These are phyloP conservation scores for Sprattus sprattus DNA, from an alignment of 2,113 vertebrate species.

Conservation along the genomic window DNA sequence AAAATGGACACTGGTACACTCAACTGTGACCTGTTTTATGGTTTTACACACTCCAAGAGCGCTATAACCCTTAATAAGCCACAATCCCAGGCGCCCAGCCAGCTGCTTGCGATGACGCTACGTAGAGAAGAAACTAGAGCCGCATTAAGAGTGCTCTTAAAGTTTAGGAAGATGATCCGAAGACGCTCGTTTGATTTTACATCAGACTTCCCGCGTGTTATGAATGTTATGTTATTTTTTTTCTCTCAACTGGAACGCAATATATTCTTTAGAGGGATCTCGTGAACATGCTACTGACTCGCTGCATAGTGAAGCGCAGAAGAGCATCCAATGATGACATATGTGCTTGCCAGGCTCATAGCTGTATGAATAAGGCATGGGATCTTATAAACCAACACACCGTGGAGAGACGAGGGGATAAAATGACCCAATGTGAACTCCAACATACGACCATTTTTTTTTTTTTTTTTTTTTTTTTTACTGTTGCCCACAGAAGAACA, in stretches of 20 bases:
- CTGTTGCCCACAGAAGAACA: neutral
- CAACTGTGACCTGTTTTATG: slow-evolving; percentile 56
- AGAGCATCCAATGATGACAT: neutral
- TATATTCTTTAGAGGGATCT: no score
- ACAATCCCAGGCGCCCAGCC: slow-evolving; percentile 17
- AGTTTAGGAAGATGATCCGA: neutral
- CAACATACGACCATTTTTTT: neutral
- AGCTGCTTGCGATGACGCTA: neutral
- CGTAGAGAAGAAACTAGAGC: no score
- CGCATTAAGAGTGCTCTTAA: no score
- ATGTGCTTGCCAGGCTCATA: neutral
- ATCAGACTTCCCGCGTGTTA: neutral
- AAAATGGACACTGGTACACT: slow-evolving; percentile 56
- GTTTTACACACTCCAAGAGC: slow-evolving; percentile 54
- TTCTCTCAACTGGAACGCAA: no score
- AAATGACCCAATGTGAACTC: neutral
- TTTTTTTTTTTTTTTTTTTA: no score
- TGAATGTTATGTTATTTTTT: neutral
- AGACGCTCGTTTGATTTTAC: neutral
- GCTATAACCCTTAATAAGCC: slow-evolving; percentile 48
- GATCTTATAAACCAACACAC: neutral
- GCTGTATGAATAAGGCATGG: neutral
- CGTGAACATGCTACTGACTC: no score
- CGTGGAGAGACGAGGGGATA: neutral
- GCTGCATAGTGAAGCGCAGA: neutral